Conservation (phyloP, 1,140 invertebrate species). For the Acarapis woodi region DNA sequence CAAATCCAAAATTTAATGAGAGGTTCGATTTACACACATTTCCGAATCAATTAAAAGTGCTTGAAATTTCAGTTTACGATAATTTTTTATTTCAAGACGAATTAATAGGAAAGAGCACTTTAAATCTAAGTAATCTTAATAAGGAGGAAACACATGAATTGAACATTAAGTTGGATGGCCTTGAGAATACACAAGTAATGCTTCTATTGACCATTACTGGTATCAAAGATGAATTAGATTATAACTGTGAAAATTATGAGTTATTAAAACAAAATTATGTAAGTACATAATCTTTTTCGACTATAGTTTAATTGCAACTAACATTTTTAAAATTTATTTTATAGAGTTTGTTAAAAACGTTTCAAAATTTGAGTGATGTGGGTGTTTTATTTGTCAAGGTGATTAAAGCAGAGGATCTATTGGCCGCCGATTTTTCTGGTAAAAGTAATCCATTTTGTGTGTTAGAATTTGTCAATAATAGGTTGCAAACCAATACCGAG, state of each 20-base stretch:
- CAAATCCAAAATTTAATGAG: conserved; percentile 72
- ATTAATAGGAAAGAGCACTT: conserved; percentile 50
- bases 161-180: conserved; percentile 61
- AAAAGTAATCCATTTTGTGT: conserved; percentile 84
- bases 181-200: conserved; percentile 52
- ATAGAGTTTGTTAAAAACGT: conserved; percentile 17
- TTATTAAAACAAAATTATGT: too few relatives aligned
- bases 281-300: too few relatives aligned
- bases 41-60: conserved; percentile 50
- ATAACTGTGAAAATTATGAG: too few relatives aligned
- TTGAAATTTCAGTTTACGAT: conserved; percentile 71
- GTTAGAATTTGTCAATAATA: conserved; percentile 67
- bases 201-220: conserved; percentile 69
- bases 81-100: conserved; percentile 51
- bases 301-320: conserved; percentile 1
- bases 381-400: conserved; percentile 25
- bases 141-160: conserved; percentile 67
- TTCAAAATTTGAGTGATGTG: conserved; percentile 18
- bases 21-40: conserved; percentile 90
- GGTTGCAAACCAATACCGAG: conserved; percentile 88
- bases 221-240: too few relatives aligned
- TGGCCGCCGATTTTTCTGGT: conserved; percentile 63
- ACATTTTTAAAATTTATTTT: conserved; percentile 3
- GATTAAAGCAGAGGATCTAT: conserved; percentile 56
- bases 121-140: conserved; percentile 55